These are phyloP conservation scores for Arnoldichthys spilopterus DNA, from an alignment of 2,797 vertebrate species.

Conservation along the genomic window DNA sequence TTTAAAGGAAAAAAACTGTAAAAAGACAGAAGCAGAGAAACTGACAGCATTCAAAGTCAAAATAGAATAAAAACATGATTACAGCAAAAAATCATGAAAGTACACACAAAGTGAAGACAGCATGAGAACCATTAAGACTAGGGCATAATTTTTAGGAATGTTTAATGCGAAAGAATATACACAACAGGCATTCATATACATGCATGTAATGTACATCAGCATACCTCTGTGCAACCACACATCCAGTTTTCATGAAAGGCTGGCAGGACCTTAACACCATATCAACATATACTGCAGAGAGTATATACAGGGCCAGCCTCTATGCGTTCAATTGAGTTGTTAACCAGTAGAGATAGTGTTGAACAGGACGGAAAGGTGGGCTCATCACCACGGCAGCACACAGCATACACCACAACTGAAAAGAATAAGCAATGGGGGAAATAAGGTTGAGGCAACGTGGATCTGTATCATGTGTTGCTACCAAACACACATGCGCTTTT, in stretches of 20 bases:
- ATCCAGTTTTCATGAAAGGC: neutral
- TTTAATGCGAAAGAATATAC: constrained; percentile 47
- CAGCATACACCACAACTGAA: constrained; percentile 36
- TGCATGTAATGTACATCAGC: constrained; percentile 44
- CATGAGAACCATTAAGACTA: constrained; percentile 25
- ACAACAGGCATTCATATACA: constrained; percentile 49
- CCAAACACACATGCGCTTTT: neutral
- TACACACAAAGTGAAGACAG: constrained; percentile 29
- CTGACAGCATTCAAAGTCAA: neutral
- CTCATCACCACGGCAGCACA: constrained; percentile 48
- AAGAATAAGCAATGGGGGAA: constrained; percentile 51
- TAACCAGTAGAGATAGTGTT: constrained; percentile 20
- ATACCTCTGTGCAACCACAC: constrained; percentile 13
- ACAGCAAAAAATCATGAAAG: constrained; percentile 37
- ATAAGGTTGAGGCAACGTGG: constrained; percentile 33
- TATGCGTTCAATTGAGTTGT: neutral
- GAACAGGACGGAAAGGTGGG: constrained; percentile 34
- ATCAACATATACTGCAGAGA: neutral
- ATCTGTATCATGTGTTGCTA: neutral
- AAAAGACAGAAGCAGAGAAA: constrained; percentile 8
- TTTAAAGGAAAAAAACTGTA: neutral
- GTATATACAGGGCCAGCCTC: constrained; percentile 10
- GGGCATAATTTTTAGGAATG: constrained; percentile 64
- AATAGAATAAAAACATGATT: constrained; percentile 57
- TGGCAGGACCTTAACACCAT: neutral